A percentile compares a stretch with the other conserved stretches of the same genome.
Evolutionary conservation across 2,113 vertebrate genomes (phyloP).

Genomic region (Odontesthes bonariensis): DNA sequence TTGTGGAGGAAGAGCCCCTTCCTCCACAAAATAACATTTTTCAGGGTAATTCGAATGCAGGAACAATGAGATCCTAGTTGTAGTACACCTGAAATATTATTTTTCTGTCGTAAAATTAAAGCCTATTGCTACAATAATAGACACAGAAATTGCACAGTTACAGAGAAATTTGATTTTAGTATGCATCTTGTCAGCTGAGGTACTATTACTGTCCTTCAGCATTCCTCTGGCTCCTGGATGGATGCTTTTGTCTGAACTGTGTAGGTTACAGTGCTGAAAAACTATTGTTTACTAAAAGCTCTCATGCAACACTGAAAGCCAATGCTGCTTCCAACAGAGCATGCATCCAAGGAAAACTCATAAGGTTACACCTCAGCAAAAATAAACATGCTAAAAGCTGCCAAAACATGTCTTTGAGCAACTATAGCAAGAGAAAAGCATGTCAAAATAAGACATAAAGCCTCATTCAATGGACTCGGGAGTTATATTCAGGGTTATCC

Average conservation of each 20-base stretch:
- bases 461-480: constrained; percentile 3
- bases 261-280: not conserved
- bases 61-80: too few relatives aligned
- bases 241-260: not conserved
- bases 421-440: constrained; percentile 27
- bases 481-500: constrained; percentile 59
- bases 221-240: not conserved
- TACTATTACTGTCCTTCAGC: too few relatives aligned
- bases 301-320: not conserved
- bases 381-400: constrained; percentile 44
- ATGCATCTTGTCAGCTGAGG: too few relatives aligned
- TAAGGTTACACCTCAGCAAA: constrained; percentile 39
- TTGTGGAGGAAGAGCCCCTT: too few relatives aligned
- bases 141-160: too few relatives aligned
- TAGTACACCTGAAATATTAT: too few relatives aligned
- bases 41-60: too few relatives aligned
- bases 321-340: not conserved
- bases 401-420: constrained; percentile 50
- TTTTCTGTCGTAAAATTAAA: too few relatives aligned
- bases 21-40: too few relatives aligned
- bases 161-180: too few relatives aligned
- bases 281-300: constrained; percentile 13
- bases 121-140: too few relatives aligned
- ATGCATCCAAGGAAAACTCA: constrained; percentile 26
- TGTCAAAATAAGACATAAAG: constrained; percentile 43